Base-by-base conservation (phyloP, 92 coral and sea anemone species). In the Porites lobata region DNA sequence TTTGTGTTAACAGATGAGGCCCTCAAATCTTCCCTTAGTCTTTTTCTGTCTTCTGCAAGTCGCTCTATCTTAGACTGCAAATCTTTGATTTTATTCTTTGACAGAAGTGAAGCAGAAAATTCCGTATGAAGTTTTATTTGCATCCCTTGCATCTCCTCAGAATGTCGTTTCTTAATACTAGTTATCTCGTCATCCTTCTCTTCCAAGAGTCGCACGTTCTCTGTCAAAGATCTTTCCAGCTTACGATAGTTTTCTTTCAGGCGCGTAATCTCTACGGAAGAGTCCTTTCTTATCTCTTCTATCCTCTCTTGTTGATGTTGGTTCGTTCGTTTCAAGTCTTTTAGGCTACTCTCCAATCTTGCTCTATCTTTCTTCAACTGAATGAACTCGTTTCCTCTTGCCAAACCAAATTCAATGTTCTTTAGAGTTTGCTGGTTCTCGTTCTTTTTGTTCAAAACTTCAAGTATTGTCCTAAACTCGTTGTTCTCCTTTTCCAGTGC, bases 381-480 rank as follows among this genome's bases (percentile, higher is more conserved):
- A 52, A 92, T 92, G 72, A 68, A 90, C 17, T 96, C 93, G 62
- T 94, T 90, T 57, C 94, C 98, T 18, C 92, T 79, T 7, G 85
- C 93, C 9, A 91, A 83, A 0, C 96, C 95, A 12, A 94, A 77
- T 56, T 95, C 98, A 11, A 92, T 92, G 24, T 79, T 77, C 72
- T 86, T 90, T 43, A 91, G 72, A 58, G 85, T 85, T 22, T 85
- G 90, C 70, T 92, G 94, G 70, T 71, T 86, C 57, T 85, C 89
- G 69, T 86, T 95, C 59, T 84, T 89, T 54, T 88, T 90, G 80
- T 88, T 94, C 66, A 95, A 79, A 8, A 85, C 90, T 21, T 92
- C 98, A 7, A 95, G 96, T 51, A 95, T 95, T 54, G 89, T 79
- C 68, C 94, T 90, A 66, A 95, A 95, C 79, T 95, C 98, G 38